These are phyloP conservation scores for Amphipyra tragopoginis DNA, from an alignment of 2,888 invertebrate species.

Conservation along the genomic window DNA sequence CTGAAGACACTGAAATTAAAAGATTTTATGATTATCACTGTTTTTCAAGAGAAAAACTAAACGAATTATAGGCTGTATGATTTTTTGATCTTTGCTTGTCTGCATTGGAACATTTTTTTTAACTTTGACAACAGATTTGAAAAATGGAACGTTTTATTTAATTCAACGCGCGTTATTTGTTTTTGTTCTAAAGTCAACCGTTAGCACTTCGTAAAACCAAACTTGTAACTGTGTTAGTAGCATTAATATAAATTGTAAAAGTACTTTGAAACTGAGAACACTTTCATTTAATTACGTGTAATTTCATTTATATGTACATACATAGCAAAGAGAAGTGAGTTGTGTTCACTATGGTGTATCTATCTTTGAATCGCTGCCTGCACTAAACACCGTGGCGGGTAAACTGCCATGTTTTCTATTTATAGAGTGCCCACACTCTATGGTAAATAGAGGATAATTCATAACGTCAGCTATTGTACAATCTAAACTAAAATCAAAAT, in stretches of 20 bases:
- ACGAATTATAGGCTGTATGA: neutral
- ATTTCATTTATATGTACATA: slow-evolving; percentile 34
- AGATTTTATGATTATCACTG: neutral
- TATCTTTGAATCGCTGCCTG: slow-evolving; percentile 55
- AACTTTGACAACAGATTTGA: slow-evolving; percentile 3
- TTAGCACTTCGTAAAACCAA: slow-evolving; percentile 5
- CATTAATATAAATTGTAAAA: slow-evolving; percentile 32
- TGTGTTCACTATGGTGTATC: slow-evolving; percentile 56
- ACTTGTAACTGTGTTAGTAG: slow-evolving; percentile 10
- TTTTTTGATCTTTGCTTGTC: neutral
- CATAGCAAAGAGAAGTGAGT: slow-evolving; percentile 32
- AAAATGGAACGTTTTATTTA: slow-evolving; percentile 4
- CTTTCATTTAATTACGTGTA: slow-evolving; percentile 58
- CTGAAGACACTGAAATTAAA: slow-evolving; percentile 10
- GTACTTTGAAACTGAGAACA: slow-evolving; percentile 35
- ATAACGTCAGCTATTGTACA: neutral
- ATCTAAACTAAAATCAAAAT: too few relatives aligned
- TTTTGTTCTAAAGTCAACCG: slow-evolving; percentile 1
- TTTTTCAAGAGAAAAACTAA: neutral
- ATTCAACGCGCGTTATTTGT: slow-evolving; percentile 10
- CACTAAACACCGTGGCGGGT: slow-evolving; percentile 59
- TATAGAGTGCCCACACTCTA: slow-evolving; percentile 61
- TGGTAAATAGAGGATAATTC: slow-evolving; percentile 49
- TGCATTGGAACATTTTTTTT: neutral
- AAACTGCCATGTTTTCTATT: slow-evolving; percentile 73